Percentiles rank a stretch among this genome's conserved stretches.
Evolutionary conservation across 2,113 vertebrate genomes (phyloP).

Genomic region (Apeltes quadracus): DNA sequence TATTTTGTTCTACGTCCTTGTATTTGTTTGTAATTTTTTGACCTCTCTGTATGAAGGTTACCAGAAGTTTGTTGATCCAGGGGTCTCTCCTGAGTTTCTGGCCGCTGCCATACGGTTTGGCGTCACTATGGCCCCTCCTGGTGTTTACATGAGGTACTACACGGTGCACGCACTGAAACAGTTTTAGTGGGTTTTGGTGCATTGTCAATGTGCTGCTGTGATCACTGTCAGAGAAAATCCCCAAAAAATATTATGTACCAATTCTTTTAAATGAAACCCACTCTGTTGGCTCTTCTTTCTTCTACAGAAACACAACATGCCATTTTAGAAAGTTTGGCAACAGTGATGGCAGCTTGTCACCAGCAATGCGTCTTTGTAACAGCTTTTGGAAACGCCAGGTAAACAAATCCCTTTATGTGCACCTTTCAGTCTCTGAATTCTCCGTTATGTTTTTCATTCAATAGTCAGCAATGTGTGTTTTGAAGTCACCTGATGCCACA

Average conservation of each 20-base stretch:
- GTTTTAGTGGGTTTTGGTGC: background rate
- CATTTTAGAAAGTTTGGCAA: constrained; percentile 71
- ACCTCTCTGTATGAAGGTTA: constrained; percentile 75
- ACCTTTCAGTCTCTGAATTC: background rate
- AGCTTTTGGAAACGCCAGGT: constrained; percentile 95
- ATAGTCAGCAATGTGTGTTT: background rate
- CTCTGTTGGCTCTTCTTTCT: background rate
- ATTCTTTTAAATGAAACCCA: background rate
- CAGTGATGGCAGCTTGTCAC: constrained; percentile 56
- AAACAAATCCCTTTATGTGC: too few relatives aligned
- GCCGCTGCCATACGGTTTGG: constrained; percentile 75
- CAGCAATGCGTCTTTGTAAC: constrained; percentile 89
- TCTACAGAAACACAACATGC: constrained; percentile 84
- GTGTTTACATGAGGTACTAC: constrained; percentile 88
- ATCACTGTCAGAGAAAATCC: background rate
- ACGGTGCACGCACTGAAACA: background rate
- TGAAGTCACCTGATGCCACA: background rate
- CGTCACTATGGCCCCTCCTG: constrained; percentile 87
- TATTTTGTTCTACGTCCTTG: background rate
- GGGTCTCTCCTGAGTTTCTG: constrained; percentile 83
- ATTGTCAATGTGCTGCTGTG: background rate
- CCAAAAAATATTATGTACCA: background rate
- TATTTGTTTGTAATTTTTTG: background rate
- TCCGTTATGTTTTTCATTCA: background rate
- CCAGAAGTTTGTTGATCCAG: constrained; percentile 86